These are phyloP conservation scores for Bungarus multicinctus DNA, from an alignment of 2,113 vertebrate genomes.

Conservation along the genomic window DNA sequence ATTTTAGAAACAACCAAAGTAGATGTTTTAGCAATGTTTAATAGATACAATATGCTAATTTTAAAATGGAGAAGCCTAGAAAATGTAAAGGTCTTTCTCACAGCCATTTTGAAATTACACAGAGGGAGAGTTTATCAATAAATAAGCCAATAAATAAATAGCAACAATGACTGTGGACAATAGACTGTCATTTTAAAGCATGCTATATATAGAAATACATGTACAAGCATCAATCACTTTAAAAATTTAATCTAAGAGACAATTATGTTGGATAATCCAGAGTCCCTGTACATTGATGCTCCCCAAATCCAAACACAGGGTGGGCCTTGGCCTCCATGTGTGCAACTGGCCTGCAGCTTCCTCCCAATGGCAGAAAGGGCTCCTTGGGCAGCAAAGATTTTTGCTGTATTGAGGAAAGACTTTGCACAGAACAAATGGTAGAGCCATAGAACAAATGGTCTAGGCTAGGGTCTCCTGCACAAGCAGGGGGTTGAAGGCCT, in stretches of 20 bases:
- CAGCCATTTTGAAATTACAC: neutral
- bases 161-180: neutral
- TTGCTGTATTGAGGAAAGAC: neutral
- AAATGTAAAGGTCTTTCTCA: neutral
- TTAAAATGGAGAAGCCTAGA: neutral
- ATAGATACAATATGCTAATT: constrained; percentile 26
- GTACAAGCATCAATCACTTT: neutral
- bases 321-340: neutral
- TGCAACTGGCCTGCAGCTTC: neutral
- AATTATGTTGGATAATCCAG: neutral
- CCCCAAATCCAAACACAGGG: neutral
- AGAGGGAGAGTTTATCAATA: neutral
- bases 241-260: neutral
- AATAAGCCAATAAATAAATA: neutral
- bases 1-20: neutral
- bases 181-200: neutral
- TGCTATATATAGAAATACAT: neutral
- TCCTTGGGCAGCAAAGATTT: neutral
- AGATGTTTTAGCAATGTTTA: neutral
- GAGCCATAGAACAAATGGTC: too few species aligned
- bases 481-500: too few species aligned
- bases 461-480: too few species aligned
- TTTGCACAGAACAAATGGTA: neutral
- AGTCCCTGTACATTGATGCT: neutral
- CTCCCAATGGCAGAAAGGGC: neutral